Base-by-base conservation (phyloP, 2,113 vertebrate genomes). In the Ceyx melanurus region DNA sequence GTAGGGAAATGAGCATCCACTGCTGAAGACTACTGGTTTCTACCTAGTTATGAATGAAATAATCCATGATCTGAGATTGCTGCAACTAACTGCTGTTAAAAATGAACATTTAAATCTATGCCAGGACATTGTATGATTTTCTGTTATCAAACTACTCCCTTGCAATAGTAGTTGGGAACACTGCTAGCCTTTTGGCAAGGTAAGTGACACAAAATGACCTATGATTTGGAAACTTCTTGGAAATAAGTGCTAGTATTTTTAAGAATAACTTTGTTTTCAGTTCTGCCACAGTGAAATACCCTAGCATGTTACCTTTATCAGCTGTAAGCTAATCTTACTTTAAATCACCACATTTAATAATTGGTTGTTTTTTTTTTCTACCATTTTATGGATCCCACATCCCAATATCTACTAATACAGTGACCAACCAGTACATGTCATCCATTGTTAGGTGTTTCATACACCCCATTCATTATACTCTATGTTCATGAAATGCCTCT, bases 391-490 rank as follows among this genome's bases (percentile, higher is more conserved):
- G 51, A 60, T 73, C 5, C 4, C 26, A 6, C 15, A 40, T 76
- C 22, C 13, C 33, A 76, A 4, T 88, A 54, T 29, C 20, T 22
- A 35, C 17, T 76, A 31, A 15, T 23, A 6, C 12, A 33, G 10
- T 46, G 42, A 29, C 15, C 48, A 35, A 7, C 20, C 56, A 42
- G 5, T 53, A 64, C 74, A 25, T 70, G 45, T 3, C 15, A 57
- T 43, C n/a, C 20, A 5, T 9, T 18, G 3, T 40, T 35, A 11
- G 0, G 0, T 43, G 9, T 26, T 86, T 61, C 15, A 53, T 33
- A 46, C 48, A 22, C 12, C 6, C 2, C 26, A 19, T 29, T 56
- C 7, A 5, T 67, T 90, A 10, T 67, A 73, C 13, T 62, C 26
- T 0, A 0, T 7, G 3, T 61, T 40, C 25, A 26, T 23, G 60